Percentiles rank a stretch among this genome's conserved stretches.
Evolutionary conservation across 2,888 invertebrate species (phyloP).

Genomic region (Lingula anatina): DNA sequence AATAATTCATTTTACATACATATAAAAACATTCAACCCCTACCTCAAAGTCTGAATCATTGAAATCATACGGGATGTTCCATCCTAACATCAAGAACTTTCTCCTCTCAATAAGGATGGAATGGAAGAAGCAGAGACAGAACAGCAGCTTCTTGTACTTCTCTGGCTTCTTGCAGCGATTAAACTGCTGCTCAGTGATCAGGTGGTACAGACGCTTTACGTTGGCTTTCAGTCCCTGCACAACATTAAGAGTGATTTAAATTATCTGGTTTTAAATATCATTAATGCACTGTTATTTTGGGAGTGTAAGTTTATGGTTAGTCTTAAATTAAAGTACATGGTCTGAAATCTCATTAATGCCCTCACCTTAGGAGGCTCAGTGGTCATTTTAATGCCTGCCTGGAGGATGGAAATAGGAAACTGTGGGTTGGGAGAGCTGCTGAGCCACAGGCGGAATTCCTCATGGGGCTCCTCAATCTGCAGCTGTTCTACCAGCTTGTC

Average conservation of each 20-base stretch:
- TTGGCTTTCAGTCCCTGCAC: conserved; percentile 83
- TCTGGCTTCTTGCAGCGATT: conserved; percentile 63
- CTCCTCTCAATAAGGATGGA: conserved; percentile 77
- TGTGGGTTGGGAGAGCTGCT: conserved; percentile 82
- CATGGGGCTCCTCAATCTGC: conserved; percentile 69
- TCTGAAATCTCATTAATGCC: no score
- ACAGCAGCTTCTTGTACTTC: conserved; percentile 69
- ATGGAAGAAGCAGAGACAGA: conserved; percentile 81
- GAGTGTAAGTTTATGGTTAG: no score
- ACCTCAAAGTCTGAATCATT: conserved; percentile 89
- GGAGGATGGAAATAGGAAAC: conserved; percentile 79
- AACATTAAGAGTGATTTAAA: no score
- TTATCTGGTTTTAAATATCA: no score
- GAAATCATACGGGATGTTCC: conserved; percentile 85
- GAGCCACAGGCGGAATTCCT: conserved; percentile 78
- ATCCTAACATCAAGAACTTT: conserved; percentile 81
- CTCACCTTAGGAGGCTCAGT: conserved; percentile 81
- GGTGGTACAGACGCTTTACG: conserved; percentile 75
- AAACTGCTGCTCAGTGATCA: conserved; percentile 73
- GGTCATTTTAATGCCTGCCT: conserved; percentile 86
- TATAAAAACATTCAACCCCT: conserved; percentile 6
- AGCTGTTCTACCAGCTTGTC: conserved; percentile 76
- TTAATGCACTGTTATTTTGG: no score
- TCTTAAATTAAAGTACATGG: no score
- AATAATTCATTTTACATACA: not conserved